phyloP scores from a whole-genome alignment of 2,797 vertebrate species.

The Halcyon badia region DNA sequence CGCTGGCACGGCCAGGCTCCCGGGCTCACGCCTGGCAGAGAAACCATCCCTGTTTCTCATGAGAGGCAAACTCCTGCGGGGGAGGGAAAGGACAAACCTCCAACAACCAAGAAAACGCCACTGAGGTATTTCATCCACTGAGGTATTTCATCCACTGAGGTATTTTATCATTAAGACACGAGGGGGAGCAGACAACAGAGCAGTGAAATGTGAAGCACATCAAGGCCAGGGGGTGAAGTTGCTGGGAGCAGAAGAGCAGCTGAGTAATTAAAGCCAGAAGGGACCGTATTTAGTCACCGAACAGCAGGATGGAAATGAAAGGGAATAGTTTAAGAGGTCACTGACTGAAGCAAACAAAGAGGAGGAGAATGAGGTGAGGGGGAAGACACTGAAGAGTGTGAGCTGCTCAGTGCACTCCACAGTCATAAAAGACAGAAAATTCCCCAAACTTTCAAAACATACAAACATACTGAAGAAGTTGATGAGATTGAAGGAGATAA shows the following conservation, averaged over 20 bases:
- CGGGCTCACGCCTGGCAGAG: rapidly evolving
- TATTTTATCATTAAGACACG: background rate
- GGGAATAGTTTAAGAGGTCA: constrained; percentile 1
- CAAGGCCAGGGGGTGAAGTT: background rate
- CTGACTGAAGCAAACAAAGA: background rate
- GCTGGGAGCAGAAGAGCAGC: background rate
- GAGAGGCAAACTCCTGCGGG: background rate
- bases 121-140: rapidly evolving
- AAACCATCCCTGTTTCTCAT: background rate
- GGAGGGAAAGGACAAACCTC: background rate
- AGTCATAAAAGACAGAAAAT: background rate
- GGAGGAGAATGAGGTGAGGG: background rate
- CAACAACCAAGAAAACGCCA: background rate
- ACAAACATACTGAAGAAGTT: background rate
- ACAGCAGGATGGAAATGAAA: background rate
- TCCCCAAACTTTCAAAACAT: background rate
- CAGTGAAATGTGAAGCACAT: background rate
- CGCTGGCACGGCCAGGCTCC: background rate
- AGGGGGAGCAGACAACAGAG: background rate
- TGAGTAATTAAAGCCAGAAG: constrained; percentile 45
- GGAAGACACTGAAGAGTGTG: background rate
- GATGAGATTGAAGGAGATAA: background rate
- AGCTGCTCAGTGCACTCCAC: background rate
- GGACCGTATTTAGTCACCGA: background rate
- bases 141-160: no score